Evolutionary conservation across 2,888 invertebrate species (phyloP).

Genomic region (Peribatodes rhomboidaria): DNA sequence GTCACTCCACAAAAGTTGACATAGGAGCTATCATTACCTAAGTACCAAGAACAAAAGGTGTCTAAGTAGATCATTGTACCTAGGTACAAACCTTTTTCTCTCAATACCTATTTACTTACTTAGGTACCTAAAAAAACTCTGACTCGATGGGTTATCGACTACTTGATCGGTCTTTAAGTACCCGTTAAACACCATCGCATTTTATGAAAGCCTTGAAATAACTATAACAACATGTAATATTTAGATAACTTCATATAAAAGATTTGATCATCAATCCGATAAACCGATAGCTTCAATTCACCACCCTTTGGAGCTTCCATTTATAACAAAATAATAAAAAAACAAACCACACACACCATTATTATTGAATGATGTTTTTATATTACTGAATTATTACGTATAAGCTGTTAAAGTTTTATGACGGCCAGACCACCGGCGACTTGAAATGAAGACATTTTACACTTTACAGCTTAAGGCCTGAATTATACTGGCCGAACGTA

Average conservation of each 20-base stretch:
- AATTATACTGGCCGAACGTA: too few relatives aligned
- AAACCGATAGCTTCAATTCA: constrained; percentile 35
- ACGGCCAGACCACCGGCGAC: constrained; percentile 57
- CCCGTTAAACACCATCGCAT: too few relatives aligned
- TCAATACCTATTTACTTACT: too few relatives aligned
- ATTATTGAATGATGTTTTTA: constrained; percentile 63
- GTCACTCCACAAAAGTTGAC: too few relatives aligned
- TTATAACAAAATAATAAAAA: constrained; percentile 59
- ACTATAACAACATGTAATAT: background rate
- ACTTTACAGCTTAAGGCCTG: constrained; percentile 15
- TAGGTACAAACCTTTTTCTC: too few relatives aligned
- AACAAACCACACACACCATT: constrained; percentile 53
- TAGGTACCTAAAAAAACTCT: too few relatives aligned
- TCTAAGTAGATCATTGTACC: too few relatives aligned
- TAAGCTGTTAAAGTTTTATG: constrained; percentile 64
- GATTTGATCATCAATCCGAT: background rate
- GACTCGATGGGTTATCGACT: too few relatives aligned
- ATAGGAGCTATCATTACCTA: too few relatives aligned
- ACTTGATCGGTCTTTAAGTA: too few relatives aligned
- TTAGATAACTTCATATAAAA: background rate
- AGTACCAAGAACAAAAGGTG: too few relatives aligned
- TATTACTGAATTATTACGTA: constrained; percentile 62
- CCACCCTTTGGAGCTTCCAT: constrained; percentile 50
- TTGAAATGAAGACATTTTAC: constrained; percentile 46
- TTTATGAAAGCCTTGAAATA: background rate